Evolutionary conservation across 2,113 vertebrate species (phyloP), one percentile per base, ranked within the genome.

Genomic region (Antechinus flavipes): DNA sequence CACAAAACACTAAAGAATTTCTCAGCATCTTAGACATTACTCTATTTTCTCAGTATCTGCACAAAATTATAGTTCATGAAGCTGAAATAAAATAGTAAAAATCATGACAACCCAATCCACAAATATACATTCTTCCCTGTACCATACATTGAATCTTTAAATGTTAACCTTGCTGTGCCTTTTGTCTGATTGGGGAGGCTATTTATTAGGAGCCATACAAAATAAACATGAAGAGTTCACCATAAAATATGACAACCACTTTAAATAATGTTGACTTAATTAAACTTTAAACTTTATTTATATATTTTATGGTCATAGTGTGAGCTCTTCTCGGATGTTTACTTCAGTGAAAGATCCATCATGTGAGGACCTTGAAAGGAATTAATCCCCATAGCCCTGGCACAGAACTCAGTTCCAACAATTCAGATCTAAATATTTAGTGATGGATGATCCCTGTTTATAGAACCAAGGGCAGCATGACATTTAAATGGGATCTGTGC

Each of bases 371-470:
- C 98, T 99, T 99, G 99, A 99, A 99, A 99, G 98, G 98, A 98
- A 99, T 99, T 99, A 99, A 99, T 99, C 99, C 99, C 98, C 98
- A 98, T 98, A 98, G 98, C 99, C 99, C 99, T 99, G 99, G 99
- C 99, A 99, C 98, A 99, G 98, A 99, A 98, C 98, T 99, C 98
- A 98, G 98, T 97, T 99, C 98, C 98, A 99, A 98, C 99, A 99
- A 99, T 99, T 99, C 98, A 99, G 99, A 99, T 99, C 98, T 99
- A 99, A 99, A 99, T 99, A 99, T 99, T 99, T 99, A 99, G 99
- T 99, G 99, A 98, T 98, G 99, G 98, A 99, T 99, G 99, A 99
- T 99, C 98, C 99, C 98, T 99, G 99, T 99, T 99, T 99, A 99
- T 99, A 99, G 98, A 99, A 98, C 98, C 97, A 98, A 98, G 99